A percentile compares a stretch with the other conserved stretches of the same genome.
Evolutionary conservation across 2,113 vertebrate species (phyloP).

Genomic region (Stegostoma tigrinum): DNA sequence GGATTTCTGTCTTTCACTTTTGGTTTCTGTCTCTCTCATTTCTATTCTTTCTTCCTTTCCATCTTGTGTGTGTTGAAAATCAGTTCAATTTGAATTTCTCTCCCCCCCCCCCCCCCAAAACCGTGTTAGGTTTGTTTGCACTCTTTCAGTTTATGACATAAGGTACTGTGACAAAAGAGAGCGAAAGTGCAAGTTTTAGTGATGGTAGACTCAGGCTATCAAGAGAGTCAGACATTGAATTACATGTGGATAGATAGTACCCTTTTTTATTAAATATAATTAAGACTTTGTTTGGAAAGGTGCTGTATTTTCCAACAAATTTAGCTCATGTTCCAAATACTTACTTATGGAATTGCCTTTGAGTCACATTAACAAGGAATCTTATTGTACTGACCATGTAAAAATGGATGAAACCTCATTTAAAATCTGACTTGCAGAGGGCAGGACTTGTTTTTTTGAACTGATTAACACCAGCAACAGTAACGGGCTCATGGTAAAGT

Average conservation of each 20-base stretch:
- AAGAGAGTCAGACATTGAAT: not conserved
- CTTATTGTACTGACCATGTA: not conserved
- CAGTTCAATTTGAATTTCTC: too few species aligned
- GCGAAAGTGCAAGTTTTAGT: too few species aligned
- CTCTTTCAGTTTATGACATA: not conserved
- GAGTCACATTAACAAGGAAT: not conserved
- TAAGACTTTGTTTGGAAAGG: not conserved
- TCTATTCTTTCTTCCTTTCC: slow-evolving; percentile 20
- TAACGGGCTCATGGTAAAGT: not conserved
- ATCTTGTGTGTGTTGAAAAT: slow-evolving; percentile 24
- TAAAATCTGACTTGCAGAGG: not conserved
- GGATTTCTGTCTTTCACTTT: slow-evolving; percentile 32
- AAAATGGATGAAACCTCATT: not conserved
- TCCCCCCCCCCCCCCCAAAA: too few species aligned
- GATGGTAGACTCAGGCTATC: not conserved
- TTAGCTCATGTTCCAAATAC: not conserved
- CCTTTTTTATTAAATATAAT: not conserved
- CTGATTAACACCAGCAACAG: not conserved
- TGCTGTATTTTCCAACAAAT: not conserved
- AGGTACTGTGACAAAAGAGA: not conserved
- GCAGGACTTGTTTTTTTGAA: not conserved
- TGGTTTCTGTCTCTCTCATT: slow-evolving; percentile 14
- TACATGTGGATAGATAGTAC: not conserved
- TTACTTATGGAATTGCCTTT: not conserved
- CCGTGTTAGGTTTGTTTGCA: not conserved